A percentile compares a stretch with the other conserved stretches of the same genome.
phyloP scores from a whole-genome alignment of 2,888 invertebrate species.

The Tipula unca region DNA sequence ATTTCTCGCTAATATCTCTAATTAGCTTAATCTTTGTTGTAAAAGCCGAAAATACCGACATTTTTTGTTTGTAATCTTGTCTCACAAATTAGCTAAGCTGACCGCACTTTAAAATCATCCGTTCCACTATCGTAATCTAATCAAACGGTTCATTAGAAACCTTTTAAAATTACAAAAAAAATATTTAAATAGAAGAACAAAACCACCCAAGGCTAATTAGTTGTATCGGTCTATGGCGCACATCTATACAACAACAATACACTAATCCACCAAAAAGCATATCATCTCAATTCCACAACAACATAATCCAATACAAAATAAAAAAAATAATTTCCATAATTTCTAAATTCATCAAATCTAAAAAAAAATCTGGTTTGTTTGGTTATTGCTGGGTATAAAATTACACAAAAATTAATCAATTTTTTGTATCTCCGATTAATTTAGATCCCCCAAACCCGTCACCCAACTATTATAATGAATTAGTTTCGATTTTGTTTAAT shows the following conservation, averaged over 20 bases:
- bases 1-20: no score
- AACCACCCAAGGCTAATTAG: neutral
- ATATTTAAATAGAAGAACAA: neutral
- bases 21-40: neutral
- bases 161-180: neutral
- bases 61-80: neutral
- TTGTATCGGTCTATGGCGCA: neutral
- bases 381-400: neutral
- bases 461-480: neutral
- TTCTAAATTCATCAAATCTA: neutral
- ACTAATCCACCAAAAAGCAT: neutral
- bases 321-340: neutral
- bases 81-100: neutral
- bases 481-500: slow-evolving; percentile 8
- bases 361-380: neutral
- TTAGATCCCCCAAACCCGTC: neutral
- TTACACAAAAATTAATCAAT: neutral
- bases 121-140: neutral
- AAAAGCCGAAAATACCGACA: no score
- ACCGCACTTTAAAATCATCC: neutral
- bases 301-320: neutral
- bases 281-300: neutral
- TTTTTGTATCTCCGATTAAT: neutral
- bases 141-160: neutral
- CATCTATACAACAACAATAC: neutral